A percentile compares a stretch with the other conserved stretches of the same genome.
Conservation (phyloP, 2,113 vertebrate genomes). For the Stercorarius parasiticus region DNA sequence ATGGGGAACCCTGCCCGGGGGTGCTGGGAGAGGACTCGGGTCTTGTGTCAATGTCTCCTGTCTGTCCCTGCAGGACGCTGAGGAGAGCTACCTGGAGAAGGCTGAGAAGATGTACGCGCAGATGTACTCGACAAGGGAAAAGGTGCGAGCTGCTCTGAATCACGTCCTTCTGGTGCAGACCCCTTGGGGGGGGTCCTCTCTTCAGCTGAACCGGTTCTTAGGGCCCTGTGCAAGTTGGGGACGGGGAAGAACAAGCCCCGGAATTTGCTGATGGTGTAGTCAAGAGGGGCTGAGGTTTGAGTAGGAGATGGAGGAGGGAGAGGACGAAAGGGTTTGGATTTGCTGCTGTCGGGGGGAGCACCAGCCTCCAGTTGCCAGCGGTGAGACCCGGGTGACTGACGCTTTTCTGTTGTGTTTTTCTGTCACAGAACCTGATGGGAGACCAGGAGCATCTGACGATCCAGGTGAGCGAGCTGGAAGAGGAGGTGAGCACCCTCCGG, state of each 20-base stretch:
- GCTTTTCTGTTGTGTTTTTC: rapidly evolving
- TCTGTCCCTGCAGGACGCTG: slow-evolving; percentile 74
- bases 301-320: neutral
- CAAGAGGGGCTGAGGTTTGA: neutral
- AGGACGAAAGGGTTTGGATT: rapidly evolving
- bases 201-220: neutral
- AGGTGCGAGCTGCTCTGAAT: slow-evolving; percentile 74
- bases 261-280: rapidly evolving
- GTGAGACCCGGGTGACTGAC: neutral
- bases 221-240: rapidly evolving
- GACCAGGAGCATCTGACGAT: slow-evolving; percentile 89
- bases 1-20: rapidly evolving
- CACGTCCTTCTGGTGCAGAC: rapidly evolving
- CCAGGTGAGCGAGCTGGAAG: slow-evolving; percentile 87
- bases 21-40: neutral
- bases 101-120: slow-evolving; percentile 77
- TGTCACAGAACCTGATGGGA: slow-evolving; percentile 83
- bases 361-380: neutral
- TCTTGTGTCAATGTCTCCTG: rapidly evolving
- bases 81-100: slow-evolving; percentile 85
- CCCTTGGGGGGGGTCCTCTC: neutral
- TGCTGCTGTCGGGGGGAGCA: neutral
- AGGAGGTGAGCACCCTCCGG: slow-evolving; percentile 89
- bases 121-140: slow-evolving; percentile 84
- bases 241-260: rapidly evolving